Evolutionary conservation across 2,797 vertebrate genomes (phyloP), one percentile per base, ranked within the genome.

Genomic region (Enteromius radiatus): DNA sequence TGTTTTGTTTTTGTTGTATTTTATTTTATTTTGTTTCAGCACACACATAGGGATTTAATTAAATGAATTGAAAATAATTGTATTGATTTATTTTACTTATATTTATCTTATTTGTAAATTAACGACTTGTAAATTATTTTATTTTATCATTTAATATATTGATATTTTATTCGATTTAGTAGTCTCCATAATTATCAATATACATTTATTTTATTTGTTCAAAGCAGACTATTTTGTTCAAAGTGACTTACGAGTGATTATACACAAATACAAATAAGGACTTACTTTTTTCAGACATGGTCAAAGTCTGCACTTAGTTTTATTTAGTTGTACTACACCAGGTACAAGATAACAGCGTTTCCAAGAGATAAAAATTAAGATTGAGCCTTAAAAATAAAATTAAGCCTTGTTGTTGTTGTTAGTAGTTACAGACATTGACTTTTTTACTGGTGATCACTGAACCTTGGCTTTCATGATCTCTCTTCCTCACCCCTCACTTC

Each of bases 361-460:
- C 36, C 12, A 56, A 38, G 10, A 73, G 69, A 52, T 38, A 56
- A 21, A n/a, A 19, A 15, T 54, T 0, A 61, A 45, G 38, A 63
- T 43, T n/a, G n/a, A n/a, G n/a, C n/a, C n/a, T n/a, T n/a, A n/a
- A n/a, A n/a, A n/a, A n/a, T n/a, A n/a, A n/a, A n/a, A n/a, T n/a
- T n/a, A n/a, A 21, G 10, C 15, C 56, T 41, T 9, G 87, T 86
- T 87, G 87, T 86, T 87, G 80, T 91, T 91, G 85, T 83, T 78
- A 88, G 86, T 56, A 73, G 80, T 85, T 87, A 79, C 79, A 91
- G 88, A 88, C 87, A 85, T 43, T 67, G 76, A 87, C 82, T 84
- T 87, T 83, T 89, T 90, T 89, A 90, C 91, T 89, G 89, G 89
- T 90, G 91, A 94, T 91, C 92, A 91, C 87, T 94, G 91, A 92